phyloP scores from a whole-genome alignment of 1,140 invertebrate species.

The Diabrotica undecimpunctata region DNA sequence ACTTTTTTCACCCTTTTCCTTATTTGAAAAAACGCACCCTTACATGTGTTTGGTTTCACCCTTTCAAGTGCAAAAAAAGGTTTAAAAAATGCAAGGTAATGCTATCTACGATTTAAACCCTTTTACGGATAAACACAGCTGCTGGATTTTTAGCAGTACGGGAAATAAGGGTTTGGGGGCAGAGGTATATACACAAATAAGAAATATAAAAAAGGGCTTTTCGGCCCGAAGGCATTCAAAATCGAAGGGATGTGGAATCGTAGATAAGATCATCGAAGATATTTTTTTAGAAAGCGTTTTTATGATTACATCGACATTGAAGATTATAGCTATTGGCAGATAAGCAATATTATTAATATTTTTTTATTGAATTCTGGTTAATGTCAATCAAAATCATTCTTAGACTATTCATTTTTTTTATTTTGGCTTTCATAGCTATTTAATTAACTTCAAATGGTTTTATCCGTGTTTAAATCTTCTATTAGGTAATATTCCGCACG shows the following conservation, averaged over 20 bases:
- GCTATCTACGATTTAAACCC: conserved; percentile 30
- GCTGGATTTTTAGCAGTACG: conserved; percentile 23
- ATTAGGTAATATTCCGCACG: too few relatives aligned
- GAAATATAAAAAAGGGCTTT: conserved; percentile 1
- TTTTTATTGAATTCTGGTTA: too few relatives aligned
- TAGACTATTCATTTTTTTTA: too few relatives aligned
- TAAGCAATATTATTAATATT: too few relatives aligned
- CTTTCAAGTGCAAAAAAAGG: conserved; percentile 19
- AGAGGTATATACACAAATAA: conserved; percentile 10
- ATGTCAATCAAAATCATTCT: too few relatives aligned
- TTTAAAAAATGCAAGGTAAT: conserved; percentile 28
- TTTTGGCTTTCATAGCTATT: too few relatives aligned
- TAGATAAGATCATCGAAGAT: neutral
- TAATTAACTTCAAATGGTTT: too few relatives aligned
- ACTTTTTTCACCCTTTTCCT: conserved; percentile 17
- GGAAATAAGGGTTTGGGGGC: conserved; percentile 9
- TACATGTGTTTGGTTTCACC: conserved; percentile 22
- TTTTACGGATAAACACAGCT: conserved; percentile 32
- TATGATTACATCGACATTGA: too few relatives aligned
- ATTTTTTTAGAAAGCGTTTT: neutral
- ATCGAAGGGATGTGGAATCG: conserved; percentile 4
- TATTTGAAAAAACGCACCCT: conserved; percentile 18
- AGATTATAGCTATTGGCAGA: too few relatives aligned
- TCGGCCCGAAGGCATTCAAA: neutral
- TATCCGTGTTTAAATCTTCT: too few relatives aligned